Evolutionary conservation across 2,113 vertebrate species (phyloP).

Genomic region (Cyprinodon variegatus): DNA sequence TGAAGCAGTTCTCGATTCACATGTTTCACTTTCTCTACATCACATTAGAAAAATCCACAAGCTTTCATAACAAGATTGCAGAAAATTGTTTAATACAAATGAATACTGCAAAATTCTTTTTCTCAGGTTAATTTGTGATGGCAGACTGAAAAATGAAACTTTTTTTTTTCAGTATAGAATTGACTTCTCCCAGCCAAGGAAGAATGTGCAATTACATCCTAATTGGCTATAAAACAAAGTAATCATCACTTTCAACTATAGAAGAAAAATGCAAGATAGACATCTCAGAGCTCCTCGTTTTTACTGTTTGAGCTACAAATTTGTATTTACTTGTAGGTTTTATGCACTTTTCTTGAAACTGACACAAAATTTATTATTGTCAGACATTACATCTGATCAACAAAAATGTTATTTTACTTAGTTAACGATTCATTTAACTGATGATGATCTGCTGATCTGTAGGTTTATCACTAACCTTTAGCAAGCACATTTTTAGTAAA

Average conservation of each 20-base stretch:
- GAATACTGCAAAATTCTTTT: neutral
- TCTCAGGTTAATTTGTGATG: too few relatives aligned
- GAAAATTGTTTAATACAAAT: neutral
- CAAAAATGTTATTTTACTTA: neutral
- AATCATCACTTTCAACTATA: neutral
- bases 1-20: neutral
- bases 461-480: slow-evolving; percentile 10
- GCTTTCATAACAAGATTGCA: neutral
- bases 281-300: too few relatives aligned
- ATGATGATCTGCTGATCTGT: slow-evolving; percentile 8
- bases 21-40: neutral
- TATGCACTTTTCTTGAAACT: neutral
- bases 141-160: neutral
- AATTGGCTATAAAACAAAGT: neutral
- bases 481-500: slow-evolving; percentile 12
- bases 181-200: too few relatives aligned
- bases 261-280: neutral
- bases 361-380: neutral
- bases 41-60: neutral
- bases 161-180: neutral
- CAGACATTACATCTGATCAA: neutral
- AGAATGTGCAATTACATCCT: too few relatives aligned
- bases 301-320: neutral
- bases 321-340: neutral
- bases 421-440: neutral